Evolutionary conservation across 2,797 vertebrate genomes (phyloP).

Genomic region (Sebastes diploproa): DNA sequence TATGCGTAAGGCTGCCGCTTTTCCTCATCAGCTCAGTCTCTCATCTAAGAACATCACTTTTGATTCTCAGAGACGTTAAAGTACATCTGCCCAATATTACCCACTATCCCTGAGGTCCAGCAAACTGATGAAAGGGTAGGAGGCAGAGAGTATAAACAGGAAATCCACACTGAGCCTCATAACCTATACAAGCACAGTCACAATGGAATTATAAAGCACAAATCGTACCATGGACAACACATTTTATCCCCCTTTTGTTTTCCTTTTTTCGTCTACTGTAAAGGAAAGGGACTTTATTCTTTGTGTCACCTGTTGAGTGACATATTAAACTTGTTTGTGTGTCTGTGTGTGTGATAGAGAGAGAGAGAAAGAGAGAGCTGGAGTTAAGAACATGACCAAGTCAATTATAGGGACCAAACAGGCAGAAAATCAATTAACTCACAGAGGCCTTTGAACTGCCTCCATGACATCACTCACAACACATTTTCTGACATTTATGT

Average conservation of each 20-base stretch:
- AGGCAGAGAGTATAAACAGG: conserved; percentile 9
- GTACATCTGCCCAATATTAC: conserved; percentile 33
- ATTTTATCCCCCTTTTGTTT: conserved; percentile 17
- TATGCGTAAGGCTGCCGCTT: conserved; percentile 8
- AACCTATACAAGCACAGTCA: conserved; percentile 36
- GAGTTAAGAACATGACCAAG: conserved; percentile 47
- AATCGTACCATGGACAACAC: conserved; percentile 30
- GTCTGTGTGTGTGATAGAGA: conserved; percentile 3
- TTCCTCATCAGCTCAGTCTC: conserved; percentile 19
- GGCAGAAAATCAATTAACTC: conserved; percentile 64
- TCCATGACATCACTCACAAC: conserved; percentile 35
- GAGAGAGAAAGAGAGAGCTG: conserved; percentile 11
- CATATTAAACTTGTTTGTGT: conserved; percentile 28
- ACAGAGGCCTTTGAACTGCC: conserved; percentile 57
- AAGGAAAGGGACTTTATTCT: conserved; percentile 52
- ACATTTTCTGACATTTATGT: background rate
- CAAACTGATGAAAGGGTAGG: conserved; percentile 34
- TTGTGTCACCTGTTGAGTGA: conserved; percentile 36
- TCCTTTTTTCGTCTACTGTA: conserved; percentile 15
- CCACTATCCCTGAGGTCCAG: conserved; percentile 34
- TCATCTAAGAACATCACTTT: conserved; percentile 37
- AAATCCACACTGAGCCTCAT: conserved; percentile 16
- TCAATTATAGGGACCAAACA: conserved; percentile 73
- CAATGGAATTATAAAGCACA: conserved; percentile 65
- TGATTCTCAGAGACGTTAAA: conserved; percentile 40